These are phyloP conservation scores for Julus scandinavius DNA, from an alignment of 2,888 invertebrate genomes.

Conservation along the genomic window DNA sequence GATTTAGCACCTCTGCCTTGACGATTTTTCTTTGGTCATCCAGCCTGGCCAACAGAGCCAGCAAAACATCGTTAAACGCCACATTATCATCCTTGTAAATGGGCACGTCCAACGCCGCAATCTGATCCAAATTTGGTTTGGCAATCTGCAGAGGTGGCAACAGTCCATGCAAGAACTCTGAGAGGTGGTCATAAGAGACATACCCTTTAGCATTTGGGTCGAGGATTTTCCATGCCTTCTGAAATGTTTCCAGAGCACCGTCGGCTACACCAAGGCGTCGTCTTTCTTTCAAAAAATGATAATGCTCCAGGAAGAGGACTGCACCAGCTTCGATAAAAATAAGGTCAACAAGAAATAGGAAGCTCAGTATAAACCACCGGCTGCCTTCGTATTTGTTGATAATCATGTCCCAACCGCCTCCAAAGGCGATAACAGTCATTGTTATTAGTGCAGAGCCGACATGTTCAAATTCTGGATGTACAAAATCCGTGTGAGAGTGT, in stretches of 20 bases:
- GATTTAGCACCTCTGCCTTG: not conserved
- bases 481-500: not conserved
- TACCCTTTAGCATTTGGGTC: slow-evolving; percentile 47
- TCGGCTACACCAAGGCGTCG: slow-evolving; percentile 45
- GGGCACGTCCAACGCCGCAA: slow-evolving; percentile 46
- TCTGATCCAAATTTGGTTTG: not conserved
- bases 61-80: slow-evolving; percentile 43
- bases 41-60: not conserved
- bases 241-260: slow-evolving; percentile 37
- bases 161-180: slow-evolving; percentile 44
- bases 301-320: slow-evolving; percentile 50
- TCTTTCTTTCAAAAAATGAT: not conserved
- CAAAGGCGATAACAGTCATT: not conserved
- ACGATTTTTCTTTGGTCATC: not conserved
- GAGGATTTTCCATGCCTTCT: slow-evolving; percentile 45
- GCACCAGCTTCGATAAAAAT: slow-evolving; percentile 45
- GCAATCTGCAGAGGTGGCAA: slow-evolving; percentile 20
- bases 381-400: not conserved
- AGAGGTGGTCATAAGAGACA: slow-evolving; percentile 20
- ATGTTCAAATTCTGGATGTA: not conserved
- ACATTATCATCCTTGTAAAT: slow-evolving; percentile 42
- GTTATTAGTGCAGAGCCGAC: not conserved
- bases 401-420: not conserved
- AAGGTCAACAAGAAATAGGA: not conserved
- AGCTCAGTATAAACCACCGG: not conserved